Percentiles rank a stretch among this genome's conserved stretches.
phyloP scores from a whole-genome alignment of 2,888 invertebrate species.

The Endotricha flammealis region DNA sequence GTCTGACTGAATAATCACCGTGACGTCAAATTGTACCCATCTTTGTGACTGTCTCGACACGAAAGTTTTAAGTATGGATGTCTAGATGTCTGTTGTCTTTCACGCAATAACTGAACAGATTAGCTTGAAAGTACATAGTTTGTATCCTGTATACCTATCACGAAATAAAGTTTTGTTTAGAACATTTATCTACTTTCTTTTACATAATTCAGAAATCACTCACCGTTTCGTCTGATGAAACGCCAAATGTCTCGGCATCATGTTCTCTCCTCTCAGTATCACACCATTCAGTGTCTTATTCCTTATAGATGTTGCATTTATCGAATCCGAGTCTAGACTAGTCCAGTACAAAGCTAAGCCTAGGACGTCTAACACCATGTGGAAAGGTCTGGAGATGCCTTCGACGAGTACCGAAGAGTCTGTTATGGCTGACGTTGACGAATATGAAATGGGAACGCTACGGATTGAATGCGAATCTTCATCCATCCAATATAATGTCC shows the following conservation, averaged over 20 bases:
- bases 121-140: too few species aligned
- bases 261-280: slow-evolving; percentile 84
- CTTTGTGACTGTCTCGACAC: too few species aligned
- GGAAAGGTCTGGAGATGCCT: slow-evolving; percentile 83
- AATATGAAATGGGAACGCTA: slow-evolving; percentile 73
- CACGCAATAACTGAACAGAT: too few species aligned
- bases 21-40: too few species aligned
- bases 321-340: slow-evolving; percentile 88
- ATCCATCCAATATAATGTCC: slow-evolving; percentile 83
- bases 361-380: slow-evolving; percentile 91
- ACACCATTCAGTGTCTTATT: slow-evolving; percentile 81
- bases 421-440: slow-evolving; percentile 44
- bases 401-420: slow-evolving; percentile 75
- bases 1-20: too few species aligned
- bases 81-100: too few species aligned
- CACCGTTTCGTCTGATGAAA: slow-evolving; percentile 90
- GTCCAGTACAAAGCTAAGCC: slow-evolving; percentile 94
- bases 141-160: too few species aligned
- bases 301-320: slow-evolving; percentile 90
- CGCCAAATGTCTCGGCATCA: slow-evolving; percentile 90
- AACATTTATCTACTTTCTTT: too few species aligned
- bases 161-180: too few species aligned
- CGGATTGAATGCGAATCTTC: slow-evolving; percentile 86
- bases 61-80: too few species aligned
- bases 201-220: slow-evolving; percentile 4